Percentiles rank a stretch among this genome's conserved stretches.
Evolutionary conservation across 2,113 vertebrate species (phyloP).

Genomic region (Eleginops maclovinus): DNA sequence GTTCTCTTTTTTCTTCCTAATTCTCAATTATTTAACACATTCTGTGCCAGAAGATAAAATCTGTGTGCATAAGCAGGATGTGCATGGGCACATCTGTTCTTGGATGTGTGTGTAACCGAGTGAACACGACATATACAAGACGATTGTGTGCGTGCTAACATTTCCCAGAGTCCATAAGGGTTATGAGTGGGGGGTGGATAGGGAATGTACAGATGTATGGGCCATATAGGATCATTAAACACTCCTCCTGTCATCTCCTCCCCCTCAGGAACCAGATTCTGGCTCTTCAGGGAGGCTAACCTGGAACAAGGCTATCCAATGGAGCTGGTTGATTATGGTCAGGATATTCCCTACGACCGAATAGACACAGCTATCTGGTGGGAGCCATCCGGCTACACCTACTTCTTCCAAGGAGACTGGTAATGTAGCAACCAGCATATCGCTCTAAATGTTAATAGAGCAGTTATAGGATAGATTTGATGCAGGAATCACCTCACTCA

Average conservation of each 20-base stretch:
- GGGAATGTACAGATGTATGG: constrained; percentile 37
- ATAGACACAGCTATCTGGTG: constrained; percentile 96
- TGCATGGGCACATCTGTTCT: neutral
- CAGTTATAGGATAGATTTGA: neutral
- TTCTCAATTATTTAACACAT: constrained; percentile 37
- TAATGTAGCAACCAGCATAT: constrained; percentile 58
- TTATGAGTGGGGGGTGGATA: constrained; percentile 21
- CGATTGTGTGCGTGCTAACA: constrained; percentile 11
- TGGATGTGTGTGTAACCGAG: neutral
- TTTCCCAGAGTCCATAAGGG: constrained; percentile 34
- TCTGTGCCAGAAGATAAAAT: constrained; percentile 35
- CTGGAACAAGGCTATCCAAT: constrained; percentile 92
- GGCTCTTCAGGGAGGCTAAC: constrained; percentile 96
- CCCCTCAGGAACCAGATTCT: constrained; percentile 89
- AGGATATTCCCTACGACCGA: constrained; percentile 90
- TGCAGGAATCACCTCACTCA: neutral
- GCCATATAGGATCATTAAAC: constrained; percentile 38
- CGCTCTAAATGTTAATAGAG: neutral
- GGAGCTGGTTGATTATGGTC: constrained; percentile 89
- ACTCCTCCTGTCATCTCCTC: constrained; percentile 3
- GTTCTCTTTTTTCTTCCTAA: constrained; percentile 39
- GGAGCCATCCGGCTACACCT: constrained; percentile 96
- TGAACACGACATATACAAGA: neutral
- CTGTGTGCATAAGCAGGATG: neutral
- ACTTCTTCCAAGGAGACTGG: constrained; percentile 95